Evolutionary conservation across 1,140 invertebrate genomes (phyloP).

Genomic region (fruit fly (Drosophila melanogaster)): DNA sequence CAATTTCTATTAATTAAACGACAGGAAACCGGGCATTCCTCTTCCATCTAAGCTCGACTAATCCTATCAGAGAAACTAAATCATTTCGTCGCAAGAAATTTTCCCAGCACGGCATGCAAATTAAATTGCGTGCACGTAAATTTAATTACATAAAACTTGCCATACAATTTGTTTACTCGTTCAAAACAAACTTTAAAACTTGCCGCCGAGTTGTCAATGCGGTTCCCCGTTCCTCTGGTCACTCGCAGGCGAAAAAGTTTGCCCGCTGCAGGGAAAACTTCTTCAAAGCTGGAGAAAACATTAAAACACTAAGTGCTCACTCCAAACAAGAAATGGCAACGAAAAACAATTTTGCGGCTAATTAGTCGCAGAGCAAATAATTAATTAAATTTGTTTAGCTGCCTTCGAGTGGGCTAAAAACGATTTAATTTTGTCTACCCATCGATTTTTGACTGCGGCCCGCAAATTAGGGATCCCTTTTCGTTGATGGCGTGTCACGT

Average conservation of each 20-base stretch:
- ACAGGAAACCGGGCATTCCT: not conserved
- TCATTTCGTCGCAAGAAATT: not conserved
- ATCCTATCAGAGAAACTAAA: constrained; percentile 26
- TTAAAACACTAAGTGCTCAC: constrained; percentile 48
- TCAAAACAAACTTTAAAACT: constrained; percentile 81
- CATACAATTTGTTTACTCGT: constrained; percentile 77
- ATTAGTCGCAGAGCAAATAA: constrained; percentile 69
- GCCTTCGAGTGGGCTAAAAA: constrained; percentile 4
- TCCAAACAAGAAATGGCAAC: constrained; percentile 28
- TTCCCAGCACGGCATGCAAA: constrained; percentile 19
- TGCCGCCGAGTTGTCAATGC: constrained; percentile 68
- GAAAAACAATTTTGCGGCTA: constrained; percentile 64
- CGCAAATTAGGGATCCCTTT: not conserved
- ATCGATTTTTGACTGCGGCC: constrained; percentile 31
- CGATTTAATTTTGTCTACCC: constrained; percentile 27
- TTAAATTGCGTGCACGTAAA: constrained; percentile 78
- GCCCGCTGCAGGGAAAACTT: constrained; percentile 30
- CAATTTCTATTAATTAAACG: not conserved
- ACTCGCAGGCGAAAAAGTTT: constrained; percentile 45
- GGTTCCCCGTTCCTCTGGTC: constrained; percentile 14
- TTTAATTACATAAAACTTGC: constrained; percentile 77
- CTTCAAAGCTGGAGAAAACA: not conserved
- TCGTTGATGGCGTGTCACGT: constrained; percentile 51
- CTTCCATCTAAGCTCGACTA: constrained; percentile 8
- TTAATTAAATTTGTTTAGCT: constrained; percentile 63